A percentile compares a stretch with the other conserved stretches of the same genome.
Evolutionary conservation across 2,797 vertebrate genomes (phyloP).

Genomic region (Myotis daubentonii): DNA sequence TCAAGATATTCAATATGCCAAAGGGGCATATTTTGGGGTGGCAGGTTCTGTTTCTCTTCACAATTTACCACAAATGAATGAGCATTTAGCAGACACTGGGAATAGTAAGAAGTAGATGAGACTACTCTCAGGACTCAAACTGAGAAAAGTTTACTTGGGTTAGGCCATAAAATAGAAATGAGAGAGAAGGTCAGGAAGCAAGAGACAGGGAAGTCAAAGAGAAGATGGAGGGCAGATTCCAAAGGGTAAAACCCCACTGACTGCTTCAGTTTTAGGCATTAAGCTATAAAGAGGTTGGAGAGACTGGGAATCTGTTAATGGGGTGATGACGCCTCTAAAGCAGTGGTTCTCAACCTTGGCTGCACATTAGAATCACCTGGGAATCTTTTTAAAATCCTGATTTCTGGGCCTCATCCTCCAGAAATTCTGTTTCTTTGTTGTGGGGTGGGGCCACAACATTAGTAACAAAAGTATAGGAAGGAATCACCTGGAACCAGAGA

Average conservation of each 20-base stretch:
- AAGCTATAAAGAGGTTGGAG: not conserved
- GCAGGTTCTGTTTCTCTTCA: not conserved
- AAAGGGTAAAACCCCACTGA: not conserved
- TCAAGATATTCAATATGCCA: not conserved
- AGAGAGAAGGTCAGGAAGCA: not conserved
- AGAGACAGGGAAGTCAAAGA: rapidly evolving
- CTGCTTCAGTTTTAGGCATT: not conserved
- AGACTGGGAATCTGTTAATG: not conserved
- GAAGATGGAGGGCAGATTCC: not conserved
- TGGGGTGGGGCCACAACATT: too few relatives aligned
- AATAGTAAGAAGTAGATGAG: not conserved
- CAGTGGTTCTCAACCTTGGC: too few relatives aligned
- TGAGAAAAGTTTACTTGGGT: not conserved
- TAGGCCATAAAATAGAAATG: not conserved
- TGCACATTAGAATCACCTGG: too few relatives aligned
- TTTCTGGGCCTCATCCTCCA: too few relatives aligned
- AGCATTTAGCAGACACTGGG: not conserved
- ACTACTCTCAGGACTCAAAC: not conserved
- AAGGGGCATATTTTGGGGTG: not conserved
- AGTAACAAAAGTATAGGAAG: not conserved
- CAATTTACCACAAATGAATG: not conserved
- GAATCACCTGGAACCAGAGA: not conserved
- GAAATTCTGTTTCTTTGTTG: too few relatives aligned
- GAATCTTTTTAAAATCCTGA: too few relatives aligned
- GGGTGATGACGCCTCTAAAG: not conserved